Conservation (phyloP, 2,113 vertebrate species). For the Nanorana parkeri region DNA sequence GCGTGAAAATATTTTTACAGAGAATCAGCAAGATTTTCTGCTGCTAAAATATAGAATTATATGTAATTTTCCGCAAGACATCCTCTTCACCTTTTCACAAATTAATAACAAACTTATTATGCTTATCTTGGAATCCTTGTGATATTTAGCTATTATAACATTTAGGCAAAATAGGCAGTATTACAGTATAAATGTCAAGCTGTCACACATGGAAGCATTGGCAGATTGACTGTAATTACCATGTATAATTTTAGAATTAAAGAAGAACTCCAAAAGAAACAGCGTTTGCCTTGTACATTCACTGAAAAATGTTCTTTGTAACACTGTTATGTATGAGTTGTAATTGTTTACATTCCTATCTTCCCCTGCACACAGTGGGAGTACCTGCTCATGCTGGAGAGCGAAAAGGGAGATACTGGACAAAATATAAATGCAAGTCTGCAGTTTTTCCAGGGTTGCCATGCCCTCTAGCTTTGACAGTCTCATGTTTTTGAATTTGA, state of each 20-base stretch:
- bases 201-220: neutral
- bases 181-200: neutral
- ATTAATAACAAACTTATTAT: neutral
- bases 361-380: too few species aligned
- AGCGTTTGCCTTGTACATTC: neutral
- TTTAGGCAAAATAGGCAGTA: neutral
- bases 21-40: neutral
- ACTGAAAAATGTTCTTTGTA: neutral
- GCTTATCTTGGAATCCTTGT: neutral
- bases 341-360: too few species aligned
- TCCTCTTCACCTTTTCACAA: slow-evolving; percentile 3
- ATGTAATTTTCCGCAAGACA: neutral
- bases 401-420: too few species aligned
- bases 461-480: too few species aligned
- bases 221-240: slow-evolving; percentile 7
- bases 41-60: neutral
- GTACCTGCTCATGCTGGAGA: too few species aligned
- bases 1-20: neutral
- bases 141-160: slow-evolving; percentile 7
- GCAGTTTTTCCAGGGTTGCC: too few species aligned
- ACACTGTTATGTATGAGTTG: too few species aligned
- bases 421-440: too few species aligned
- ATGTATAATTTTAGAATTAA: slow-evolving; percentile 5
- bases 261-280: neutral
- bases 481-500: too few species aligned